phyloP scores from a whole-genome alignment of 2,888 invertebrate species.

The Drosophila kanekoi region DNA sequence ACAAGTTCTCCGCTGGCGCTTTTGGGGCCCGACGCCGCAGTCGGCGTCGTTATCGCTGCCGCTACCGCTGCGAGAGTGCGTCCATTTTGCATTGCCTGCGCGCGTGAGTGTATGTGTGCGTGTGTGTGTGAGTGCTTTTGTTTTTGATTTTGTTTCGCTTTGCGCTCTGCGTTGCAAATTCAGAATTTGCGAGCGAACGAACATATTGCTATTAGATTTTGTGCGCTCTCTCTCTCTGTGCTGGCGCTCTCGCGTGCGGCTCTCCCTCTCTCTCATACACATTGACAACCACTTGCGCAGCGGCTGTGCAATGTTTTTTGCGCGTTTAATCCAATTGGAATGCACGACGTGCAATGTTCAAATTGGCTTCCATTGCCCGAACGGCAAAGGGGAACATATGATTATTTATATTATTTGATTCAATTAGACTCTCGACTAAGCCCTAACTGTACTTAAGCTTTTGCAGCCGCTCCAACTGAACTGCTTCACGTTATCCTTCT shows the following conservation, averaged over 20 bases:
- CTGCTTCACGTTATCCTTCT: background rate
- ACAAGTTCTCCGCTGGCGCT: slow-evolving; percentile 49
- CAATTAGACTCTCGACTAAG: slow-evolving; percentile 3
- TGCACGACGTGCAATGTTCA: slow-evolving; percentile 68
- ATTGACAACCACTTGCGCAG: slow-evolving; percentile 65
- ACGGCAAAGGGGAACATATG: background rate
- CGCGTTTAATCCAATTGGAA: slow-evolving; percentile 74
- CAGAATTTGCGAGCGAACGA: slow-evolving; percentile 61
- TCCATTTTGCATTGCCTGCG: slow-evolving; percentile 55
- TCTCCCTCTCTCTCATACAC: slow-evolving; percentile 10
- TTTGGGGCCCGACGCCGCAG: slow-evolving; percentile 38
- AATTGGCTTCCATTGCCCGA: slow-evolving; percentile 13
- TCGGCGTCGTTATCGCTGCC: slow-evolving; percentile 20
- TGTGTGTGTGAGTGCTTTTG: slow-evolving; percentile 42
- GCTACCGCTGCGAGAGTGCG: slow-evolving; percentile 46
- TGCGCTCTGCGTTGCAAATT: slow-evolving; percentile 67
- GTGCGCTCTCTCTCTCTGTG: slow-evolving; percentile 4
- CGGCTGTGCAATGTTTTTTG: slow-evolving; percentile 53
- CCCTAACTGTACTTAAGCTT: background rate
- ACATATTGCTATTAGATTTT: background rate
- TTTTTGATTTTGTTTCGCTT: slow-evolving; percentile 41
- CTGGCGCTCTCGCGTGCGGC: slow-evolving; percentile 22
- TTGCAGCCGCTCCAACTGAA: background rate
- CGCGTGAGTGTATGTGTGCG: slow-evolving; percentile 11
- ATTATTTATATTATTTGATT: background rate